phyloP scores from a whole-genome alignment of 2,888 invertebrate genomes.

The Oxytorus armatus region DNA sequence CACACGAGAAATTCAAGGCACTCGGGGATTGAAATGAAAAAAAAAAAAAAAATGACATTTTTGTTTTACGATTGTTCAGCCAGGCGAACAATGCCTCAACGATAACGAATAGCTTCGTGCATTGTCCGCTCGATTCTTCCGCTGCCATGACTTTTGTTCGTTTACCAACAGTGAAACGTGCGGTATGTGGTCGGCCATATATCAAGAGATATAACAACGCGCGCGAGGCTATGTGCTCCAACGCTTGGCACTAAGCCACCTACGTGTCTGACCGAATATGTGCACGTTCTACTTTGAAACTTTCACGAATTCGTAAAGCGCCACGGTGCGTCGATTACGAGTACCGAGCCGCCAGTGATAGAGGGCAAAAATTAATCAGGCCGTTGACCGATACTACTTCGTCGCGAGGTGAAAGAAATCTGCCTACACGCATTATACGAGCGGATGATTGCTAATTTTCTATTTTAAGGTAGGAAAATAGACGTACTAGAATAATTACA shows the following conservation, averaged over 20 bases:
- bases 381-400: not conserved
- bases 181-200: constrained; percentile 54
- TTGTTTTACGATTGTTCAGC: constrained; percentile 13
- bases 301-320: constrained; percentile 19
- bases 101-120: constrained; percentile 54
- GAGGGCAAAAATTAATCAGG: not conserved
- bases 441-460: no score
- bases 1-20: constrained; percentile 14
- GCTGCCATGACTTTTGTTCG: constrained; percentile 45
- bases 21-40: constrained; percentile 16
- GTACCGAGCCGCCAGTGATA: not conserved
- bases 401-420: not conserved
- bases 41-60: no score
- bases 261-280: constrained; percentile 47
- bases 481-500: no score
- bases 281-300: constrained; percentile 46
- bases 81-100: constrained; percentile 17
- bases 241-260: constrained; percentile 48
- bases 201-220: constrained; percentile 42
- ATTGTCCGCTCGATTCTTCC: constrained; percentile 54
- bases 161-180: constrained; percentile 57
- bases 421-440: no score
- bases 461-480: no score
- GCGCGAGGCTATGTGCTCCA: constrained; percentile 6
- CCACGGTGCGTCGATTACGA: not conserved